phyloP scores from a whole-genome alignment of 2,113 vertebrate species.

The Corydoras maculifer region DNA sequence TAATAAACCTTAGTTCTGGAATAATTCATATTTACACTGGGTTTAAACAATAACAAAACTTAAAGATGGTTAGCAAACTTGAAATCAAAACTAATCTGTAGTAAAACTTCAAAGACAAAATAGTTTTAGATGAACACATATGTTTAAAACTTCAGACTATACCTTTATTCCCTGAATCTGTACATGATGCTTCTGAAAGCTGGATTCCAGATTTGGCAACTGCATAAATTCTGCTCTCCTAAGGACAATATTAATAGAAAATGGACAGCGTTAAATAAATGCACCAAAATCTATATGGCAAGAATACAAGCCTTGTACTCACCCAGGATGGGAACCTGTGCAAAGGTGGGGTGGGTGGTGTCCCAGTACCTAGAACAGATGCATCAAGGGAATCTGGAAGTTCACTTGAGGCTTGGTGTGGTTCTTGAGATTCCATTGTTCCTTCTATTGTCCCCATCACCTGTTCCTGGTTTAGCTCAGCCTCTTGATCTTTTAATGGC shows the following conservation, averaged over 20 bases:
- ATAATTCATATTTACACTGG: no score
- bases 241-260: not conserved
- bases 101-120: not conserved
- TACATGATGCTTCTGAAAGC: slow-evolving; percentile 81
- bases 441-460: slow-evolving; percentile 66
- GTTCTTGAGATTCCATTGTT: slow-evolving; percentile 47
- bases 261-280: not conserved
- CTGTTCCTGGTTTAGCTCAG: slow-evolving; percentile 70
- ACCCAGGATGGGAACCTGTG: slow-evolving; percentile 98
- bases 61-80: no score
- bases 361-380: slow-evolving; percentile 52
- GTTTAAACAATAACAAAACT: no score
- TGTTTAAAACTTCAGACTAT: slow-evolving; percentile 30
- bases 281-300: not conserved
- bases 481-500: slow-evolving; percentile 78
- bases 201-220: slow-evolving; percentile 93
- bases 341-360: slow-evolving; percentile 89
- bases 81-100: not conserved
- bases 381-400: slow-evolving; percentile 41
- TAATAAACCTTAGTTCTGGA: not conserved
- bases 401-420: slow-evolving; percentile 38
- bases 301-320: slow-evolving; percentile 39
- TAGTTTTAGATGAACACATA: not conserved
- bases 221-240: slow-evolving; percentile 97
- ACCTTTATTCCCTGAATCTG: slow-evolving; percentile 79